A percentile compares a stretch with the other conserved stretches of the same genome.
phyloP scores from a whole-genome alignment of 2,113 vertebrate species.

The Raja brachyura region DNA sequence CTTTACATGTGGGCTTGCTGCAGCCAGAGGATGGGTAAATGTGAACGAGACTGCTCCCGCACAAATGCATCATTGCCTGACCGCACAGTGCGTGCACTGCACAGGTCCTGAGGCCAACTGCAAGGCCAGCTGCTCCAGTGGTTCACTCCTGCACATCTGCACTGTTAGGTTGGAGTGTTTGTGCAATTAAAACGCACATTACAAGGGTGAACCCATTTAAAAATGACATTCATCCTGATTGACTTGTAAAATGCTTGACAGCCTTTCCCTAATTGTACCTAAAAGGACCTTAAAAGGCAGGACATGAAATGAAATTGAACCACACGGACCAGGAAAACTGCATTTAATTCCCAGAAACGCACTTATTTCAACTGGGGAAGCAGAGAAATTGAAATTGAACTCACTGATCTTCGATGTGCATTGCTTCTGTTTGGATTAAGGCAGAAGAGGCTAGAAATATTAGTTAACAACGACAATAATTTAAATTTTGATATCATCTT shows the following conservation, averaged over 20 bases:
- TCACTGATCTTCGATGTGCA: not conserved
- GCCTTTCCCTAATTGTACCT: not conserved
- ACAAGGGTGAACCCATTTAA: not conserved
- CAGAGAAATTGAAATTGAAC: not conserved
- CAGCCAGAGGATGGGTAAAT: too few relatives aligned
- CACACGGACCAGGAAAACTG: not conserved
- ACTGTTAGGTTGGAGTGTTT: not conserved
- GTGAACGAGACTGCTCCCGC: too few relatives aligned
- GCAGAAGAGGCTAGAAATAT: too few relatives aligned
- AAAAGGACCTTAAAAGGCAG: not conserved
- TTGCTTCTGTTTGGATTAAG: too few relatives aligned
- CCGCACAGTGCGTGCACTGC: too few relatives aligned
- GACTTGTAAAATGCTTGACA: not conserved
- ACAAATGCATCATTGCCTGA: too few relatives aligned
- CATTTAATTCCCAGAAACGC: not conserved
- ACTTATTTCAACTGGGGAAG: not conserved
- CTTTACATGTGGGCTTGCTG: too few relatives aligned
- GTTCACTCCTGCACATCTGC: not conserved
- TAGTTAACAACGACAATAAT: too few relatives aligned
- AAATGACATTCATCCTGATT: not conserved
- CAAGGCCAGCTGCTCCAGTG: too few relatives aligned
- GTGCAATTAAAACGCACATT: not conserved
- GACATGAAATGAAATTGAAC: not conserved
- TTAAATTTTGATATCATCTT: too few relatives aligned
- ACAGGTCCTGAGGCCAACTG: too few relatives aligned